Evolutionary conservation across 1,140 invertebrate species (phyloP), one percentile per base, ranked within the genome.

Genomic region (Cydia pomonella): DNA sequence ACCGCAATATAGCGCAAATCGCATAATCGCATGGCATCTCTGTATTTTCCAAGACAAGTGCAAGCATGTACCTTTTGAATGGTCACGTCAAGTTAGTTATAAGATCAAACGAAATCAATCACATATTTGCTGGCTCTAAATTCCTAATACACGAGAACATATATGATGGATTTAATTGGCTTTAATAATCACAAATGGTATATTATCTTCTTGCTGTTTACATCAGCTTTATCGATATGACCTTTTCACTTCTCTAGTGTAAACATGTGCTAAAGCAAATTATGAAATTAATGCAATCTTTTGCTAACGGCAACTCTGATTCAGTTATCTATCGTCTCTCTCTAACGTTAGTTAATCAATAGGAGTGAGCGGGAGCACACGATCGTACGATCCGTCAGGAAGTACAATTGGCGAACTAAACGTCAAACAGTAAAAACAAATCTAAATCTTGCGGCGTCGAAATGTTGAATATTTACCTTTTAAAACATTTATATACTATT

Each of bases 361-460:
- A 18, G 9, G 82, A 74, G 72, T 9, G 76, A 86, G 71, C 6
- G 76, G 79, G 87, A 87, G n/a, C 59, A 79, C 44, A 69, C 10
- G 79, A 92, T 92, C 90, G 88, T 92, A 92, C 83, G 90, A 92
- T 92, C 82, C 85, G 84, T 87, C 87, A 85, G 66, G 77, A 77
- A 84, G 80, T 80, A 82, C 80, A 75, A 88, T 87, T 87, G 87
- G 84, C 74, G 76, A 79, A 62, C 53, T 33, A 77, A 82, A 89
- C 83, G 89, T 90, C 88, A 89, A 85, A 80, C 66, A 64, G 85
- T 76, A 82, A 91, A 88, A 91, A 90, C 88, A 90, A 86, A 87
- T 84, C 79, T 79, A 10, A 38, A 44, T 73, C 59, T 64, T 83
- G 80, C 76, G 74, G 74, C 80, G 63, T 78, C 85, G 85, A 82